Evolutionary conservation across 2,797 vertebrate species (phyloP), one percentile per base, ranked within the genome.

Genomic region (Pitangus sulphuratus): DNA sequence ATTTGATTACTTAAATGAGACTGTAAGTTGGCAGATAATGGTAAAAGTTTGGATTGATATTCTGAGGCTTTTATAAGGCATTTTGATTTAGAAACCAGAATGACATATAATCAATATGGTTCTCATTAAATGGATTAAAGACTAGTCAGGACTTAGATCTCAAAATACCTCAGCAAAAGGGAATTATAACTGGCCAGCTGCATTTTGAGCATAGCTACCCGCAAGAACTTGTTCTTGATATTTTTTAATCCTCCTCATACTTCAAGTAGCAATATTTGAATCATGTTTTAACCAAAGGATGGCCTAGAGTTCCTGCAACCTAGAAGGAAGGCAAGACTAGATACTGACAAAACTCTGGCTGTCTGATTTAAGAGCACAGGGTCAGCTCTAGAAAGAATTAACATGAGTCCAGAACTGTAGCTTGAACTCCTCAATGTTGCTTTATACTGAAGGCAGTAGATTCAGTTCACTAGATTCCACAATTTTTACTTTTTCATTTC

Each of bases 41-140:
- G 74, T 83, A 91, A 83, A 90, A 83, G 57, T 90, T 66, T 70
- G 65, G 57, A 91, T 48, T 92, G 58, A 89, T 91, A 91, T 76
- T 89, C 81, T 90, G 91, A 92, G 69, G 89, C 84, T 92, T 94
- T 94, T 90, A 82, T 18, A 77, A 88, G 62, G 85, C 60, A 7
- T 84, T 95, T 90, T 93, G 81, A 96, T 94, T 93, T 96, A 95
- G 90, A 88, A 96, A 94, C 77, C 77, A 82, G 90, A 86, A 91
- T 2, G 86, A 90, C 93, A 86, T 24, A 86, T 90, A 96, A 95
- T 95, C 93, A 94, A 91, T 95, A 37, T 69, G 45, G 56, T 62
- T 90, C 88, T 91, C 61, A 90, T 96, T 95, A 96, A 88, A 87
- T 51, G 80, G 85, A 95, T 91, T 95, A 84, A 88, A 93, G 74